Evolutionary conservation across 1,140 invertebrate genomes (phyloP).

Genomic region (Phortica variegata): DNA sequence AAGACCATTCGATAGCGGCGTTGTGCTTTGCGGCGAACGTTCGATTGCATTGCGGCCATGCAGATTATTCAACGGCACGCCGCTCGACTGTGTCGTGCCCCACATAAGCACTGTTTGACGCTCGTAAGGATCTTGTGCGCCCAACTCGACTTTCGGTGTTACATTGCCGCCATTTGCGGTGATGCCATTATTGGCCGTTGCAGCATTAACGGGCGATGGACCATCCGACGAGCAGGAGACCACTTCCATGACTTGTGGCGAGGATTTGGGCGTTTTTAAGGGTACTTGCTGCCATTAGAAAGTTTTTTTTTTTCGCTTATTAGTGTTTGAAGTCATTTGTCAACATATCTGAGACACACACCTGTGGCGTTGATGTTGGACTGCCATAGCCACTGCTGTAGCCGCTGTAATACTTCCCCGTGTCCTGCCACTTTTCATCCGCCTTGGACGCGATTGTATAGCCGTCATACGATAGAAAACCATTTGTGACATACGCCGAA

Average conservation of each 20-base stretch:
- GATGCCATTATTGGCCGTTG: constrained; percentile 12
- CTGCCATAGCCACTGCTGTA: constrained; percentile 53
- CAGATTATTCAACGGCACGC: constrained; percentile 35
- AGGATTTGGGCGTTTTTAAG: constrained; percentile 54
- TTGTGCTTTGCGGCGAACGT: constrained; percentile 45
- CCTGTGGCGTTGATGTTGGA: constrained; percentile 54
- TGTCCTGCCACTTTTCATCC: constrained; percentile 56
- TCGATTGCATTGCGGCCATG: constrained; percentile 36
- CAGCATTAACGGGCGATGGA: constrained; percentile 36
- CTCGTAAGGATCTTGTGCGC: constrained; percentile 59
- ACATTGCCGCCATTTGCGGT: constrained; percentile 49
- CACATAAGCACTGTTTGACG: constrained; percentile 86
- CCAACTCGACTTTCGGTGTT: constrained; percentile 56
- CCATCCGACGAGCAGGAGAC: constrained; percentile 55
- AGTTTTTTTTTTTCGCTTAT: not conserved
- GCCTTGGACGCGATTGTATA: constrained; percentile 54
- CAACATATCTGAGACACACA: constrained; percentile 12
- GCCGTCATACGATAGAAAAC: constrained; percentile 65
- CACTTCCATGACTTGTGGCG: constrained; percentile 54
- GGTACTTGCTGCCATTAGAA: constrained; percentile 35
- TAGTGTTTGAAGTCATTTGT: not conserved
- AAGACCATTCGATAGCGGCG: constrained; percentile 42
- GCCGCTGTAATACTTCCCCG: constrained; percentile 54
- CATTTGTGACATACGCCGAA: constrained; percentile 70
- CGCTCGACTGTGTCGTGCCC: constrained; percentile 62